These are phyloP conservation scores for Pyrocephalus nanus DNA, from an alignment of 2,797 vertebrate species.

Conservation along the genomic window DNA sequence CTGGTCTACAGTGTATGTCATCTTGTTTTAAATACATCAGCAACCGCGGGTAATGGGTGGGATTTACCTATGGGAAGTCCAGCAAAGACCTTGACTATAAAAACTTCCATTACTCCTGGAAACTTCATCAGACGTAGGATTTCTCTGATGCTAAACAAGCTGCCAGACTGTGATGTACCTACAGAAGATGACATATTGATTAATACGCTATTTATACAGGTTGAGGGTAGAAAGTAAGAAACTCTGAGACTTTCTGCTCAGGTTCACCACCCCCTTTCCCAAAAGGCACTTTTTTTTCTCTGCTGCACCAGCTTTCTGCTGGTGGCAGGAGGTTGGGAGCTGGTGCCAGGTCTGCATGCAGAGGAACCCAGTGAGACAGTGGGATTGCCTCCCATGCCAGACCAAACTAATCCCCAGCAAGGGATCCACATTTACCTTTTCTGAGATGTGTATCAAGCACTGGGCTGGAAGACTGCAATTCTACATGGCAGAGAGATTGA, in stretches of 20 bases:
- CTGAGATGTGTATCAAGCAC: not conserved
- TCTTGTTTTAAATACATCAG: not conserved
- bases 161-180: constrained; percentile 57
- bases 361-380: not conserved
- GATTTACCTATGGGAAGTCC: constrained; percentile 87
- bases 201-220: not conserved
- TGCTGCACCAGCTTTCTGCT: not conserved
- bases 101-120: constrained; percentile 82
- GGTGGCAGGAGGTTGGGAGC: not conserved
- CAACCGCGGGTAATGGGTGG: not conserved
- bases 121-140: constrained; percentile 85
- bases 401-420: not conserved
- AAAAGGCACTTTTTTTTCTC: not conserved
- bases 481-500: fast-evolving
- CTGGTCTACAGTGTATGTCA: not conserved
- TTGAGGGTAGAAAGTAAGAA: not conserved
- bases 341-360: not conserved
- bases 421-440: not conserved
- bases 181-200: not conserved
- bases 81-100: constrained; percentile 86
- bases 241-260: not conserved
- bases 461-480: not conserved
- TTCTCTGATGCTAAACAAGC: constrained; percentile 85
- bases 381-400: not conserved
- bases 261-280: not conserved